Evolutionary conservation across 2,888 invertebrate species (phyloP), one percentile per base, ranked within the genome.

Genomic region (Zygaena filipendulae): DNA sequence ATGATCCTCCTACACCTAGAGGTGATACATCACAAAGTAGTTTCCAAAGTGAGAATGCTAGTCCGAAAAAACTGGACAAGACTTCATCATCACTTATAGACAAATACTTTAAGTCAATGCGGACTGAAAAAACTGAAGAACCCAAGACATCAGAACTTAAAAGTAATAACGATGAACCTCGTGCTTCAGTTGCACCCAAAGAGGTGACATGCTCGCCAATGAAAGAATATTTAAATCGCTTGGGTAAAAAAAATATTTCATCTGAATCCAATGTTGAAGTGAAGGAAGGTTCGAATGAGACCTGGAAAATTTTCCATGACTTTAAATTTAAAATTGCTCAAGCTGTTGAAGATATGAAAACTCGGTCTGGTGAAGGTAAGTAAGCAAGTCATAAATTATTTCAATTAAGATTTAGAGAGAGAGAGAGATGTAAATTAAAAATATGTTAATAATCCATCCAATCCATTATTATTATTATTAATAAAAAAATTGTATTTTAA

Each of bases 331-430:
- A 89, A 67, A 86, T 90, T 36, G 85, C 88, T 20, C 90, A 89
- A 54, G 89, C 88, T 19, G 88, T 90, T 25, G 90, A 90, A 53
- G 90, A 89, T 36, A 90, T 88, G 68, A 77, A 89, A 32, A 87
- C 85, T 6, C 85, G 86, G 31, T 87, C 88, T 43, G 72, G 62
- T 36, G 86, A 87, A 43, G 82, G 82, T 63, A 66, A 54, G 38
- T 39, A 4, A 23, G n/a, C 9, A n/a, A n/a, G n/a, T n/a, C n/a
- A n/a, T n/a, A 3, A 7, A 7, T 13, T 20, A n/a, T 13, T 20
- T n/a, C n/a, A n/a, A n/a, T n/a, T n/a, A n/a, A n/a, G 14, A 21
- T 12, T n/a, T n/a, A n/a, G n/a, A n/a, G n/a, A n/a, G n/a, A n/a
- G n/a, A n/a, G n/a, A n/a, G n/a, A n/a, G n/a, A n/a, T n/a, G n/a